Base-by-base conservation (phyloP, 2,113 vertebrate genomes). In the Boleophthalmus pectinirostris region DNA sequence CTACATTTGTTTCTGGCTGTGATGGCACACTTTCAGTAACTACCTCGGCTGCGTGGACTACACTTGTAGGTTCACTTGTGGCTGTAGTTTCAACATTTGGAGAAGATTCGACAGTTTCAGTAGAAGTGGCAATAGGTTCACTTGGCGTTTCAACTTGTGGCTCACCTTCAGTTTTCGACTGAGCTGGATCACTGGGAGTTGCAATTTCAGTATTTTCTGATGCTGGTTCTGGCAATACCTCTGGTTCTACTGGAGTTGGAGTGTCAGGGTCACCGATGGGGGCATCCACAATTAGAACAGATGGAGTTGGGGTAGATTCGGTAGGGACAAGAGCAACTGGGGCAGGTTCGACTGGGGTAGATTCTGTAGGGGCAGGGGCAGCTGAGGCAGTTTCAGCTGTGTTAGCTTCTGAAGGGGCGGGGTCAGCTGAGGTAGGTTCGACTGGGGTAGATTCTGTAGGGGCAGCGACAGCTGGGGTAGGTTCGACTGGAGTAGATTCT, bases 401-500 rank as follows among this genome's bases (percentile, higher is more conserved):
- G 13, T 23, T 15, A 58, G 56, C 14, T 24, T 58, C 56, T 24
- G 23, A 1, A 14, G 56, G 56, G 2, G 56, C 5, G 21, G 12
- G 21, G 9, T 25, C 56, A 25, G 23, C 56, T 58, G 56, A 23
- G 23, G 56, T 15, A 60, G 15, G 1, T 18, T 60, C 24, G 1
- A 18, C 14, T 60, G 13, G 24, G 5, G 57, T 16, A 60, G 25
- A 16, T 60, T 60, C 57, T 16, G 15, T 24, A 7, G 25, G 15
- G 6, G 58, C 25, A 6, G 58, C 5, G 2, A 29, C 57, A 29
- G 15, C 57, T 16, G 25, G 24, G 5, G 29, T 33, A 64, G 18
- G 38, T 43, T 80, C 85, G 1, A n/a, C 70, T 68, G 79, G 66
- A 20, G 58, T 21, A 65, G 60, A 47, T 7, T 58, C 77, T 18